A percentile compares a stretch with the other conserved stretches of the same genome.
phyloP scores from a whole-genome alignment of 2,113 vertebrate genomes.

The Anhinga anhinga region DNA sequence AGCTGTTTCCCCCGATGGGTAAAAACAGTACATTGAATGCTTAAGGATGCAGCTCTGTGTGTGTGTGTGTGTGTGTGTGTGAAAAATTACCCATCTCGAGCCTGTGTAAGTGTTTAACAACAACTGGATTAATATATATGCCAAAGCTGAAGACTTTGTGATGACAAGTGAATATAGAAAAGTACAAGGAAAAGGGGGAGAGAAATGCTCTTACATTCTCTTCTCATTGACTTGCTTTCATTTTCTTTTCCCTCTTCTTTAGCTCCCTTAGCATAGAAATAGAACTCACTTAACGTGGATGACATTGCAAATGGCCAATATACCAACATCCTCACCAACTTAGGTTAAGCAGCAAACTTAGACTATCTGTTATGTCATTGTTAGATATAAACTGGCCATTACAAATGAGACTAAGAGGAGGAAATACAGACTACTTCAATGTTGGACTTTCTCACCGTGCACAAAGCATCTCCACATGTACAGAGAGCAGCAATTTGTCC shows the following conservation, averaged over 20 bases:
- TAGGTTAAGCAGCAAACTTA: background rate
- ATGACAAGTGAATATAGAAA: background rate
- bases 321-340: background rate
- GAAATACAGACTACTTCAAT: background rate
- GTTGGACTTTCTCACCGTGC: background rate
- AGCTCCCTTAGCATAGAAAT: background rate
- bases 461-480: background rate
- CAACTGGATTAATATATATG: background rate
- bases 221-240: background rate
- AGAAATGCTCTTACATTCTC: background rate
- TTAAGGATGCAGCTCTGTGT: background rate
- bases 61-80: too few species aligned
- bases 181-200: background rate
- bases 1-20: background rate
- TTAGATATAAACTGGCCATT: background rate
- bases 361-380: background rate
- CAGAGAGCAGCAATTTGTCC: accelerated
- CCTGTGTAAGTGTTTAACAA: background rate
- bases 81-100: background rate
- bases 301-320: background rate
- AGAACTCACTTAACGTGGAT: background rate
- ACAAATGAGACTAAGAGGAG: background rate
- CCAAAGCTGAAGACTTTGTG: background rate
- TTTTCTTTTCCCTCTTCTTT: background rate
- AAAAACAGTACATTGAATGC: background rate